phyloP scores from a whole-genome alignment of 2,888 invertebrate genomes.

The Eupithecia dodoneata region DNA sequence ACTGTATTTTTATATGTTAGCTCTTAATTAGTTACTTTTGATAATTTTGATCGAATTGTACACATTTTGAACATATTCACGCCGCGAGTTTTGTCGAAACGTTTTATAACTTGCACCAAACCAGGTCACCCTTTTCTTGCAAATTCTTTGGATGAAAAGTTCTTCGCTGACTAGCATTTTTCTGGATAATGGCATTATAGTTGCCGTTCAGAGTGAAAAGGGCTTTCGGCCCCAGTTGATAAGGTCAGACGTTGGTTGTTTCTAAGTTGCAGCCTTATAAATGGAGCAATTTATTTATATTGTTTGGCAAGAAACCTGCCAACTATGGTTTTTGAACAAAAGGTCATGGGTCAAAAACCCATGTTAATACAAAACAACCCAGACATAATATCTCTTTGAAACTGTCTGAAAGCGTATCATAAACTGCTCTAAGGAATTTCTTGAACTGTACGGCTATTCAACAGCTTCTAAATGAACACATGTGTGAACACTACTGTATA shows the following conservation, averaged over 20 bases:
- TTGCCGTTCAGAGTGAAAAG: background rate
- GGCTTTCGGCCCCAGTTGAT: background rate
- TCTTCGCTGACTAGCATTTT: conserved; percentile 12
- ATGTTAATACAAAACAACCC: background rate
- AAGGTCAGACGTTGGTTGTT: background rate
- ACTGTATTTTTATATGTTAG: background rate
- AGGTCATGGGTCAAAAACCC: background rate
- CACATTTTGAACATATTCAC: background rate
- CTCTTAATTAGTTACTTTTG: background rate
- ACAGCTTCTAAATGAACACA: background rate
- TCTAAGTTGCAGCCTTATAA: background rate
- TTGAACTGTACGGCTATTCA: background rate
- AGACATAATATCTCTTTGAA: background rate
- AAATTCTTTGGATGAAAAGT: conserved; percentile 6
- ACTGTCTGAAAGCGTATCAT: background rate
- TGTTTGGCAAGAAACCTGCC: background rate
- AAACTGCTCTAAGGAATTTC: background rate
- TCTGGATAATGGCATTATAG: conserved; percentile 1
- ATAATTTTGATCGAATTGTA: background rate
- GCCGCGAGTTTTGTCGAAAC: background rate
- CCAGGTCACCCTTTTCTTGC: conserved; percentile 7
- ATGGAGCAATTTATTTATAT: background rate
- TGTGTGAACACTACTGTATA: background rate
- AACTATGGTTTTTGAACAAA: background rate
- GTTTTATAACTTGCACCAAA: background rate